Conservation (phyloP, 2,113 vertebrate species). For the Cinclus cinclus region DNA sequence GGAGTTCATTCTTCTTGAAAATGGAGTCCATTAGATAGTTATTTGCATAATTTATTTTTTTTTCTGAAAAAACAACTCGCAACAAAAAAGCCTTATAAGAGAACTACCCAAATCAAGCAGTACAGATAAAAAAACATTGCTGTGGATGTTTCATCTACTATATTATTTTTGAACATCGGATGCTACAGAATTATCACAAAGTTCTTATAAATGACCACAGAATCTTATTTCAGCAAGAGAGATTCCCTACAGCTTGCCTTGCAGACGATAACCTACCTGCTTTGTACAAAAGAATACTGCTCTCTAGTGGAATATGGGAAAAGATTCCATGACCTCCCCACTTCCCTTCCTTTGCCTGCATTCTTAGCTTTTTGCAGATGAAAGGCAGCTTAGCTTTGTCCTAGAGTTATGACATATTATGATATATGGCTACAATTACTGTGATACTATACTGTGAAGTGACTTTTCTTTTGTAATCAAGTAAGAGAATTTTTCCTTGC, state of each 20-base stretch:
- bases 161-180: neutral
- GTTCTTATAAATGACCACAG: neutral
- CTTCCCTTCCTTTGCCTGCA: conserved; percentile 4
- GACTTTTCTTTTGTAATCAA: conserved; percentile 71
- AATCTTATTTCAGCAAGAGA: neutral
- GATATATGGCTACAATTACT: conserved; percentile 72
- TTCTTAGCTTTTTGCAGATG: conserved; percentile 25
- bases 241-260: conserved; percentile 32
- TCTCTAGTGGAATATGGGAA: conserved; percentile 80
- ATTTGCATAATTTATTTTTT: neutral
- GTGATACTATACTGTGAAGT: conserved; percentile 65
- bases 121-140: neutral
- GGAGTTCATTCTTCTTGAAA: neutral
- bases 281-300: conserved; percentile 84
- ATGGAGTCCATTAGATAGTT: neutral
- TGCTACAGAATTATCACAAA: neutral
- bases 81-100: neutral
- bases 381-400: conserved; percentile 56
- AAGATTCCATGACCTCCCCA: conserved; percentile 67
- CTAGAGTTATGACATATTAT: conserved; percentile 62
- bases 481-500: conserved; percentile 9
- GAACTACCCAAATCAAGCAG: neutral
- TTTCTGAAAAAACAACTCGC: neutral
- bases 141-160: neutral
- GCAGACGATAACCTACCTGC: conserved; percentile 59